Base-by-base conservation (phyloP, 1,140 invertebrate species). In the Hermatobates lingyangjiaoensis region DNA sequence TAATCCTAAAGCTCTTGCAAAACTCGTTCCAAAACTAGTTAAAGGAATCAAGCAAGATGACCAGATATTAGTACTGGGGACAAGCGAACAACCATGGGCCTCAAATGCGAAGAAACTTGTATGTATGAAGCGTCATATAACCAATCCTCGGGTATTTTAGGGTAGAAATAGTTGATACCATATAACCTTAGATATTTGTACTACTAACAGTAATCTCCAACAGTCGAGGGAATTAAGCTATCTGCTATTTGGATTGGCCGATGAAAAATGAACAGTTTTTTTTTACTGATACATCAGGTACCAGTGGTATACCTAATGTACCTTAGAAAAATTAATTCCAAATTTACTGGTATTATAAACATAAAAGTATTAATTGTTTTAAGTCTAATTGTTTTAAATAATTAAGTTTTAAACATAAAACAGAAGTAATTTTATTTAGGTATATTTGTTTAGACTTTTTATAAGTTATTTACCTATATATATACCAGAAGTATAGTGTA, bases 1-100 rank as follows among this genome's bases (percentile, higher is more conserved):
- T 0, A 39, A 61, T 63, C 72, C 61, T 63, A 77, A 75, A 60
- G 61, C 75, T 51, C 64, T 81, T 44, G 74, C 74, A 50, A 72
- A 72, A 48, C 63, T 77, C 30, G 60, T 80, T 18, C 66, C 67
- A 2, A 79, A 75, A 60, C 62, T 79, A 21, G 58, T 79, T n/a
- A 80, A 79, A 59, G 66, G 58, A 7, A 74, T 82, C 44, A 72
- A 70, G 42, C 58, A 64, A 2, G 75, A 77, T 14, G 77, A 80
- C 61, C 68, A 67, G 45, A 66, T 81, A 51, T 59, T 76, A 30
- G 47, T 75, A 20, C 60, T 75, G 48, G 74, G 72, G 15, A 69
- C 69, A 3, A 65, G 68, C 14, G 60, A 63, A 14, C 59, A 62
- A 50, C 74, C 74, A 20, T 74, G 71, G 68, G n/a, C 52, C 23